Conservation (phyloP, 1,140 invertebrate species). For the Gryon sp. region DNA sequence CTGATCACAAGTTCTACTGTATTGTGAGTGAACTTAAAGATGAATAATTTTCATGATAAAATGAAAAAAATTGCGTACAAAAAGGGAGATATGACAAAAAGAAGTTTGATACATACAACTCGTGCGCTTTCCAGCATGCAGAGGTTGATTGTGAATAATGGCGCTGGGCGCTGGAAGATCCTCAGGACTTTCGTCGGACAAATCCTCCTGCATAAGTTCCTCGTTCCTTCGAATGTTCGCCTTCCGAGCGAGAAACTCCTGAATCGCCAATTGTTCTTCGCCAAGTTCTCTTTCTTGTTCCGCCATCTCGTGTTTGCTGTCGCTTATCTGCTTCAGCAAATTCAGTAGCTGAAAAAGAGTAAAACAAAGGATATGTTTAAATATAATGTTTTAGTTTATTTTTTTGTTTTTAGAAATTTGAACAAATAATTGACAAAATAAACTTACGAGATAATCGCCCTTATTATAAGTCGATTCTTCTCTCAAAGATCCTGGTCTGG, state of each 20-base stretch:
- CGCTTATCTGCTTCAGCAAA: conserved; percentile 64
- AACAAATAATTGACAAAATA: conserved; percentile 1
- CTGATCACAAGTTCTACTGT: too few relatives aligned
- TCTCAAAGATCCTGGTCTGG: conserved; percentile 61
- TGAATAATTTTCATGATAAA: background rate
- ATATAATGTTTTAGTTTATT: too few relatives aligned
- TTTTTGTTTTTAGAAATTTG: conserved; percentile 5
- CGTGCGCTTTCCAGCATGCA: conserved; percentile 71
- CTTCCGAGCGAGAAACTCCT: conserved; percentile 64
- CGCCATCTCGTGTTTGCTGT: conserved; percentile 63
- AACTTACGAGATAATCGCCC: conserved; percentile 48
- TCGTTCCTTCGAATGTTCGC: conserved; percentile 50
- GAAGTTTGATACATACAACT: conserved; percentile 73
- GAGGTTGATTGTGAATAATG: conserved; percentile 63
- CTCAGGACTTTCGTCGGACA: conserved; percentile 64
- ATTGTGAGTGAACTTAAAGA: too few relatives aligned
- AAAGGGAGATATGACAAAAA: background rate
- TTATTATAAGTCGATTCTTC: conserved; percentile 3
- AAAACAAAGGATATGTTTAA: too few relatives aligned
- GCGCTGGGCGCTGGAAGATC: conserved; percentile 68
- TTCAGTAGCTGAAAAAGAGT: conserved; percentile 64
- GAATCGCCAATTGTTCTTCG: conserved; percentile 68
- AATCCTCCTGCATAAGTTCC: conserved; percentile 42
- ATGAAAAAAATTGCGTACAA: background rate
- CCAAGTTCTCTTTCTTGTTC: conserved; percentile 68